These are phyloP conservation scores for Carassius gibelio DNA, from an alignment of 2,113 vertebrate genomes.

Conservation along the genomic window DNA sequence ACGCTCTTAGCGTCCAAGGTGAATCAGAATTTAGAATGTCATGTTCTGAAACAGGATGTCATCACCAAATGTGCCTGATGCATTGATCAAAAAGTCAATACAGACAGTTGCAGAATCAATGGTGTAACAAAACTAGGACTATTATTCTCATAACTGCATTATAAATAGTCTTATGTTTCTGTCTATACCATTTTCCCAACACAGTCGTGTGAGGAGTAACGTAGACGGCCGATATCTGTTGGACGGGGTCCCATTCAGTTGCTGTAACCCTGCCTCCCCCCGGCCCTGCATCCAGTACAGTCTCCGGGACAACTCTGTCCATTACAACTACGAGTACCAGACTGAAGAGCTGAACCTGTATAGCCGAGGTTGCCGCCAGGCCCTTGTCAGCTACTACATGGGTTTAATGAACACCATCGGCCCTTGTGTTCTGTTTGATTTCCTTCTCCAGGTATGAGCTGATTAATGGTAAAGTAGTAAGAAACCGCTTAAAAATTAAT, in stretches of 20 bases:
- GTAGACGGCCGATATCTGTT: conserved; percentile 80
- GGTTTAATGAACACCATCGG: conserved; percentile 79
- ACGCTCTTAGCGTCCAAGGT: background rate
- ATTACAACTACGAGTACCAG: conserved; percentile 80
- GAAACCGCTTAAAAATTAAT: background rate
- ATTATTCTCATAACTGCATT: background rate
- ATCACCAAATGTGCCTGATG: background rate
- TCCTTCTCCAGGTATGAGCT: conserved; percentile 75
- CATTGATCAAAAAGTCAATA: conserved; percentile 2
- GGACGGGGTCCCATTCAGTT: conserved; percentile 82
- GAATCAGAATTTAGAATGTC: background rate
- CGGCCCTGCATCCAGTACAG: conserved; percentile 79
- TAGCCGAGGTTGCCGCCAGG: conserved; percentile 76
- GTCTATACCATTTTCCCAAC: background rate
- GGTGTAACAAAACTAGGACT: background rate
- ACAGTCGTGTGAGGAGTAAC: conserved; percentile 81
- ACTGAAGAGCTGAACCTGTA: conserved; percentile 80
- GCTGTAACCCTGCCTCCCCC: conserved; percentile 81
- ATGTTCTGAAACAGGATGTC: conserved; percentile 7
- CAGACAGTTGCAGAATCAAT: background rate
- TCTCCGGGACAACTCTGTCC: conserved; percentile 77
- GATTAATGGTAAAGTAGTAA: background rate
- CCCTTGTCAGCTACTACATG: conserved; percentile 79
- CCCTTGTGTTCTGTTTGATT: conserved; percentile 73
- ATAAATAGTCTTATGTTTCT: background rate